Evolutionary conservation across 1,140 invertebrate species (phyloP).

Genomic region (Chlorops oryzae): DNA sequence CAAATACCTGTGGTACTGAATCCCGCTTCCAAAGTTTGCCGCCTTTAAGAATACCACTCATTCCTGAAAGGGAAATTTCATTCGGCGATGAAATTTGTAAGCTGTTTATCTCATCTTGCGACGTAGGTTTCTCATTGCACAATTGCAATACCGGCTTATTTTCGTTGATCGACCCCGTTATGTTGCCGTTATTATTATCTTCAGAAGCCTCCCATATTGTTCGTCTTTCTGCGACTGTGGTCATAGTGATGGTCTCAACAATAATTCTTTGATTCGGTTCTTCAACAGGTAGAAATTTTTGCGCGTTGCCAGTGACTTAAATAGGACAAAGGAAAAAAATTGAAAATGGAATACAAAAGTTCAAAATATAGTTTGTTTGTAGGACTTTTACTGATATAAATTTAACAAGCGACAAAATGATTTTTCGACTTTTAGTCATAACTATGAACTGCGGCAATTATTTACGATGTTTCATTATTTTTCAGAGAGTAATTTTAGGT

Average conservation of each 20-base stretch:
- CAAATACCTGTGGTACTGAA: constrained; percentile 46
- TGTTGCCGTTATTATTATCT: constrained; percentile 20
- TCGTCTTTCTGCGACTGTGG: constrained; percentile 60
- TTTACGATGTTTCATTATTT: no score
- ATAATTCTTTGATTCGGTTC: constrained; percentile 60
- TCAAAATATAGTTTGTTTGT: no score
- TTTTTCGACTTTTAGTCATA: no score
- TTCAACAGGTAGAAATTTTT: no score
- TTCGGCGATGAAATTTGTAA: constrained; percentile 38
- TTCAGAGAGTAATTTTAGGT: no score
- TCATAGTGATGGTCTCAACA: constrained; percentile 63
- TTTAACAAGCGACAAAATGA: no score
- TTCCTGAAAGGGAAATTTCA: constrained; percentile 48
- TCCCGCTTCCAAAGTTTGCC: constrained; percentile 58
- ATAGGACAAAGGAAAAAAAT: no score
- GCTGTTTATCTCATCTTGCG: constrained; percentile 37
- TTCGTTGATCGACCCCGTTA: not conserved
- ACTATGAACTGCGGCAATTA: no score
- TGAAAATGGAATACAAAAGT: no score
- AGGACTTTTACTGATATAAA: no score
- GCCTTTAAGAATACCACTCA: constrained; percentile 58
- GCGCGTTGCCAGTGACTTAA: no score
- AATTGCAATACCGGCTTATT: not conserved
- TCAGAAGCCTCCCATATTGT: constrained; percentile 53
- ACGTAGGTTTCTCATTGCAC: constrained; percentile 27